These are phyloP conservation scores for Hybognathus amarus DNA, from an alignment of 2,797 vertebrate genomes.

Conservation along the genomic window DNA sequence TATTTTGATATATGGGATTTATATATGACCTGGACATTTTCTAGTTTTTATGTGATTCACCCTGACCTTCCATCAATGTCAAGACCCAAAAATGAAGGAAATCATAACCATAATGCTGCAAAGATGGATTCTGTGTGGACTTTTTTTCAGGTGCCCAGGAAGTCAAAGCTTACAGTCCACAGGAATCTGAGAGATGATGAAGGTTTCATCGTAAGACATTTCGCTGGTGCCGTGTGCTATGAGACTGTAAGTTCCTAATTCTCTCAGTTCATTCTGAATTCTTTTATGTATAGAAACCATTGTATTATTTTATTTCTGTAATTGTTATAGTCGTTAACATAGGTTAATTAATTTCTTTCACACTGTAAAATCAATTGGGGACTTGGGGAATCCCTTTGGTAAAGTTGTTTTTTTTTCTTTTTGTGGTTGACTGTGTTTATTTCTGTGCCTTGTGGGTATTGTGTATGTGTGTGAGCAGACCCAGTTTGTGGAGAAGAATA, in stretches of 20 bases:
- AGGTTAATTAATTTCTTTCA: constrained; percentile 10
- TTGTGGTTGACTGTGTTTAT: constrained; percentile 41
- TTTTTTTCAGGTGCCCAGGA: constrained; percentile 90
- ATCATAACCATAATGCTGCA: background rate
- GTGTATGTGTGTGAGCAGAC: constrained; percentile 73
- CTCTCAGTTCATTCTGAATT: background rate
- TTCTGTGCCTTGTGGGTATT: constrained; percentile 26
- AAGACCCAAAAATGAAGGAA: constrained; percentile 6
- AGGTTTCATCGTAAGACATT: constrained; percentile 96
- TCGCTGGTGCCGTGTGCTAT: constrained; percentile 98
- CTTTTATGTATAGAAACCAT: background rate
- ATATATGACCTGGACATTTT: background rate
- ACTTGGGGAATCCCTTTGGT: constrained; percentile 27
- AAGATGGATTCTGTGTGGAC: constrained; percentile 25
- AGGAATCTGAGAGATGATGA: constrained; percentile 96
- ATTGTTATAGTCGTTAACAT: background rate
- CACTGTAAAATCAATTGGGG: constrained; percentile 8
- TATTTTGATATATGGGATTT: background rate
- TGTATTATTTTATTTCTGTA: constrained; percentile 27
- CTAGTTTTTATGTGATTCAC: background rate
- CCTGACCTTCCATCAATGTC: background rate
- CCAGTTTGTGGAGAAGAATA: constrained; percentile 99
- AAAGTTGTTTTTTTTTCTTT: constrained; percentile 1
- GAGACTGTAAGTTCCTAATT: constrained; percentile 85
- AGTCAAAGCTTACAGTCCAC: constrained; percentile 93